phyloP scores from a whole-genome alignment of 1,140 invertebrate species.

The Nylanderia fulva region DNA sequence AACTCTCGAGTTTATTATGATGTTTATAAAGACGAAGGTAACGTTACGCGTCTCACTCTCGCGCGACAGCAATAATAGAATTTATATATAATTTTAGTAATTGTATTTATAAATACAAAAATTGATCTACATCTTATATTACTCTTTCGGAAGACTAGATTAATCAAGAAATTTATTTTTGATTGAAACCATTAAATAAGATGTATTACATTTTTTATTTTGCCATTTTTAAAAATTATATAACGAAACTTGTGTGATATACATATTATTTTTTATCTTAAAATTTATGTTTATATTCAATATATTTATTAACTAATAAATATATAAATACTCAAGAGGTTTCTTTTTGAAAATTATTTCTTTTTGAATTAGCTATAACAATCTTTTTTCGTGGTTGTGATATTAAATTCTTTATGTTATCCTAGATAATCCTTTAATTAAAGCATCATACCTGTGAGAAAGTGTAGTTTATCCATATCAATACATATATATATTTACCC shows the following conservation, averaged over 20 bases:
- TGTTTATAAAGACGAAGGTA: slow-evolving; percentile 44
- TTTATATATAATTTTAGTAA: not conserved
- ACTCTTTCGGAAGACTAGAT: not conserved
- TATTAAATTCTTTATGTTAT: not conserved
- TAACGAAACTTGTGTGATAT: not conserved
- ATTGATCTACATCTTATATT: not conserved
- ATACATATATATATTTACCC: not conserved
- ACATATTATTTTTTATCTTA: not conserved
- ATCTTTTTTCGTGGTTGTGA: not conserved
- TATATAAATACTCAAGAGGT: not conserved
- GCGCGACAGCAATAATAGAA: not conserved
- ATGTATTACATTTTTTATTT: not conserved
- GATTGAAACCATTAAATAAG: not conserved
- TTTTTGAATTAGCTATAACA: not conserved
- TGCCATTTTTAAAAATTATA: not conserved
- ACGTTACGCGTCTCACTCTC: slow-evolving; percentile 11
- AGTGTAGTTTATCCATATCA: not conserved
- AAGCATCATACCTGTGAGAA: slow-evolving; percentile 8
- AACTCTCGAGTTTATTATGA: slow-evolving; percentile 65
- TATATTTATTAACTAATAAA: not conserved
- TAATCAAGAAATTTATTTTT: not conserved
- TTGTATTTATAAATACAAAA: not conserved
- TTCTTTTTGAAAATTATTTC: not conserved
- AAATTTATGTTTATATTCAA: not conserved
- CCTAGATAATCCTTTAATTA: not conserved